Base-by-base conservation (phyloP, 2,888 invertebrate species). In the Leptopilina myrica region DNA sequence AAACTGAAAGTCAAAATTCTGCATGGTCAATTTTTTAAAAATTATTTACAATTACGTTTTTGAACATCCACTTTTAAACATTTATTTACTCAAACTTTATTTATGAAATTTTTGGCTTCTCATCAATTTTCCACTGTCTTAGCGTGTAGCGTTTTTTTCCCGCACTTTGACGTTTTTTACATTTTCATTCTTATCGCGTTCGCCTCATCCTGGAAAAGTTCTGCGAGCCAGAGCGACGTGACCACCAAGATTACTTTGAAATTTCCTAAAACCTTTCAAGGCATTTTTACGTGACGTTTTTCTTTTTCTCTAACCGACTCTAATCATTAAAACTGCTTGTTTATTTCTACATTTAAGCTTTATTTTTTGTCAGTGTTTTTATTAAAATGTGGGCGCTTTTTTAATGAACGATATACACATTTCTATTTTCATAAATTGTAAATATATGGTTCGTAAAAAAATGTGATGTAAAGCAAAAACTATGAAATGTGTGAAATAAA, bases 111-210 rank as follows among this genome's bases (percentile, higher is more conserved):
- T 53, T 14, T 26, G n/a, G 26, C 49, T 33, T 53, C 14, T 26
- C 26, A 14, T 26, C 26, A 53, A 49, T 62, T 62, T 62, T 69
- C 53, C 69, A 69, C 33, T 53, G 69, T n/a, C 53, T 69, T 26
- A 9, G 20, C 33, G 33, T 53, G 26, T 69, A 5, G 5, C 14
- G 8, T 20, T 53, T 33, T 69, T 20, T 62, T 69, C 53, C 49
- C 14, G 20, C 49, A 49, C 14, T 69, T 53, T 69, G 49, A 69
- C 26, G 49, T 53, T 69, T 69, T 69, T 53, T 20, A 49, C 69
- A 69, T 69, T 69, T 69, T 69, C 69, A 69, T 69, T 69, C 69
- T 69, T 33, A 69, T 53, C 69, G 69, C 69, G 69, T 69, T 69
- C 69, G 69, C 33, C 69, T 69, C 69, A 69, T 69, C 26, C 53